These are phyloP conservation scores for Poeciliopsis occidentalis DNA, from an alignment of 2,113 vertebrate genomes.

Conservation along the genomic window DNA sequence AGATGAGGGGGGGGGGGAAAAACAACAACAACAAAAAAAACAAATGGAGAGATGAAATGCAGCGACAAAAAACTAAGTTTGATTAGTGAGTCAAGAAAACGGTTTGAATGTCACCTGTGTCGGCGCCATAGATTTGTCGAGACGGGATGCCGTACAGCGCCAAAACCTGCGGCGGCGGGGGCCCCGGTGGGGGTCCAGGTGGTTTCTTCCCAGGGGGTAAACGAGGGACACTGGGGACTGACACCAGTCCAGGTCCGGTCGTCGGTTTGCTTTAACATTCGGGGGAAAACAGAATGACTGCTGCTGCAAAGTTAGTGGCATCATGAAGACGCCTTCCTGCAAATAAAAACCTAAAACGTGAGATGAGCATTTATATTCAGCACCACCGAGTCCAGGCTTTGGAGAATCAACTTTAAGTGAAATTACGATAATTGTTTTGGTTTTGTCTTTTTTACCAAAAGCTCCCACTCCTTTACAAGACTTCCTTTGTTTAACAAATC, in stretches of 20 bases:
- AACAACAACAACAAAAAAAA: too few species aligned
- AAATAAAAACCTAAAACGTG: too few species aligned
- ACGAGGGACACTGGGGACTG: constrained; percentile 87
- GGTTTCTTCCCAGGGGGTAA: constrained; percentile 94
- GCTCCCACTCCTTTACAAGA: too few species aligned
- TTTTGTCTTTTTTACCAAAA: too few species aligned
- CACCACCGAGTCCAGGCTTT: too few species aligned
- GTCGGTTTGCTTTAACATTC: constrained; percentile 76
- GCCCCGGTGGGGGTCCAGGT: constrained; percentile 94
- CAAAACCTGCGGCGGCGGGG: constrained; percentile 92
- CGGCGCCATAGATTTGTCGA: constrained; percentile 82
- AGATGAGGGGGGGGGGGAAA: too few species aligned
- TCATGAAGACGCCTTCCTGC: neutral
- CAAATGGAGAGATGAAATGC: neutral
- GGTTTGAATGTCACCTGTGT: constrained; percentile 78
- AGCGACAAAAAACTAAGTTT: neutral
- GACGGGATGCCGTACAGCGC: constrained; percentile 86
- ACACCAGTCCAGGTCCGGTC: constrained; percentile 79
- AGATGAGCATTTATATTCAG: too few species aligned
- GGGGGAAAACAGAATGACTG: neutral
- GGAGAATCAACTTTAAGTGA: too few species aligned
- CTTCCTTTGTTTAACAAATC: too few species aligned
- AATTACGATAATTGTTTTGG: too few species aligned
- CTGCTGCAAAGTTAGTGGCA: neutral
- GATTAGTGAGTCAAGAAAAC: neutral